phyloP scores from a whole-genome alignment of 2,113 vertebrate genomes.

The Rhizomys pruinosus region DNA sequence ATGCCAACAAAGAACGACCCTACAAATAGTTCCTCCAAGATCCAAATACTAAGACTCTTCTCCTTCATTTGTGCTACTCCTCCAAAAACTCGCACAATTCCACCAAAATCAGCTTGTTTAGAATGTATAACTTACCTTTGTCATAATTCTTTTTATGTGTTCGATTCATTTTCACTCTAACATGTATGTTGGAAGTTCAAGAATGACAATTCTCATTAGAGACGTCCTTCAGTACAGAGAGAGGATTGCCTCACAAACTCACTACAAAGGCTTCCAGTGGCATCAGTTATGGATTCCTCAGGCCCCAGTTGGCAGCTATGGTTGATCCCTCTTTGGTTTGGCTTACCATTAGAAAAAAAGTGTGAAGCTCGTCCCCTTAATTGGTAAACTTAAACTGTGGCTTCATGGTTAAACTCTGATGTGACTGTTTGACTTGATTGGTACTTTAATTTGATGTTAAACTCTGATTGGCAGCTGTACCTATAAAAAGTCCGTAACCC shows the following conservation, averaged over 20 bases:
- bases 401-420: no score
- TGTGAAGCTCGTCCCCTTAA: no score
- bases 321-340: background rate
- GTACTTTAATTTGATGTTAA: no score
- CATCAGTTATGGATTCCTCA: background rate
- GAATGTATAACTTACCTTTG: background rate
- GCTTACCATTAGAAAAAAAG: background rate
- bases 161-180: background rate
- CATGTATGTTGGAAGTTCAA: conserved; percentile 4
- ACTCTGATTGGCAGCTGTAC: no score
- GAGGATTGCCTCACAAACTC: background rate
- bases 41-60: background rate
- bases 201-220: background rate
- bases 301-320: background rate
- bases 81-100: background rate
- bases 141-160: background rate
- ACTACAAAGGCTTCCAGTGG: background rate
- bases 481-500: no score
- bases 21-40: background rate
- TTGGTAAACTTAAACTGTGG: no score
- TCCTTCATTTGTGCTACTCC: background rate
- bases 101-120: background rate
- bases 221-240: background rate
- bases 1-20: background rate
- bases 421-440: no score